Conservation (phyloP, 2,113 vertebrate genomes). For the Leptosomus discolor region DNA sequence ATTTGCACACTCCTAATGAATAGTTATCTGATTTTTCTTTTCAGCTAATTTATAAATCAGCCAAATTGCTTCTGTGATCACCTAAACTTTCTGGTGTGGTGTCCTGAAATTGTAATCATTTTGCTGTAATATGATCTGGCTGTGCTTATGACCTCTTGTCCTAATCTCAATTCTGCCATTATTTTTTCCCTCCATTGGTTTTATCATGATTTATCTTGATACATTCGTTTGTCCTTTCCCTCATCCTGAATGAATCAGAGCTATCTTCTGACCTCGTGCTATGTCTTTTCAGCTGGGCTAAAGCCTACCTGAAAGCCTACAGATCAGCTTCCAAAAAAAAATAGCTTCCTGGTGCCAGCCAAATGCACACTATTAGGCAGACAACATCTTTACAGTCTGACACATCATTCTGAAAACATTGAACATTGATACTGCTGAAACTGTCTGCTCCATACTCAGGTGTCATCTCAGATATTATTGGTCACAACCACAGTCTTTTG, state of each 20-base stretch:
- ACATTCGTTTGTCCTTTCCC: not conserved
- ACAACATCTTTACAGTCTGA: not conserved
- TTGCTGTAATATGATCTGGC: not conserved
- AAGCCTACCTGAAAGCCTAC: not conserved
- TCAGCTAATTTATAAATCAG: constrained; percentile 15
- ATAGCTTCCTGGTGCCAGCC: not conserved
- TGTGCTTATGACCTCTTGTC: not conserved
- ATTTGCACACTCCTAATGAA: not conserved
- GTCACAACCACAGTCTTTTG: not conserved
- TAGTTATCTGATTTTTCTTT: not conserved
- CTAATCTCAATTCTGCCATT: not conserved
- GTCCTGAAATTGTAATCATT: not conserved
- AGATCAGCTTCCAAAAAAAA: not conserved
- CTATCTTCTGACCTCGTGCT: not conserved
- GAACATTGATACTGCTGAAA: not conserved
- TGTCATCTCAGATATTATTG: not conserved
- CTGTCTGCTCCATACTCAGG: not conserved
- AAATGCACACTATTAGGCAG: not conserved
- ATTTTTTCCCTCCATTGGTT: not conserved
- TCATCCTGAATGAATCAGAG: not conserved
- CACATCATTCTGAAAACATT: not conserved
- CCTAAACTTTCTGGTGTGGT: not conserved
- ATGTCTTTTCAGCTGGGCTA: not conserved
- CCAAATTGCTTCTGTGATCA: not conserved
- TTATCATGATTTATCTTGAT: not conserved